Evolutionary conservation across 2,113 vertebrate species (phyloP), one percentile per base, ranked within the genome.

Genomic region (Peucedramus taeniatus): DNA sequence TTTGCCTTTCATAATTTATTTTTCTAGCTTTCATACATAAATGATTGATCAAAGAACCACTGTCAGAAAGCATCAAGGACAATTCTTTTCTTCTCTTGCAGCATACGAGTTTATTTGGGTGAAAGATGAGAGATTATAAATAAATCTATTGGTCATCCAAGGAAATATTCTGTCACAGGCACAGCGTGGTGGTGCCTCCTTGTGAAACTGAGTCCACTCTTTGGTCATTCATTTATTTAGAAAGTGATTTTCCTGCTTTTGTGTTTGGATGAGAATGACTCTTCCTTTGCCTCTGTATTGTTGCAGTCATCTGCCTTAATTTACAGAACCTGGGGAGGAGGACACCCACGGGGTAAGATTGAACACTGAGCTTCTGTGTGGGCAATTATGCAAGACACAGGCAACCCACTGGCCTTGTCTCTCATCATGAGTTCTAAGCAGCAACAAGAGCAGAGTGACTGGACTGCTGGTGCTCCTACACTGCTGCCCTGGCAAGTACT

Each of bases 141-240:
- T 65, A 10, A 31, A 50, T 15, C 39, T 86, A 1, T 37, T 53
- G n/a, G 26, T 74, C 53, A 61, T 24, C 33, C 53, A 78, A 81
- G n/a, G 40, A 87, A 75, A 79, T 80, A 13, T 59, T 57, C 24
- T 69, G 42, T 50, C 42, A 20, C 31, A 21, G 16, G n/a, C 9
- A 21, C 4, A 31, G 27, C 0, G 0, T 49, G 21, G 15, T 15
- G 22, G 11, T 59, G 82, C 45, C 45, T 83, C 7, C 39, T 40
- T 66, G 31, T 64, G 57, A 28, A 83, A 72, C 13, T 0, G 1
- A 51, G 37, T 45, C 27, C 24, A 9, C 24, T 35, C 6, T 54
- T 47, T n/a, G 9, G 44, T 56, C 72, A 63, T 50, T 64, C 53
- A 23, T 87, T 74, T 27, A 44, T 50, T 39, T 40, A 40, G 33